phyloP scores from a whole-genome alignment of 2,113 vertebrate species.

The Dromiciops gliroides region DNA sequence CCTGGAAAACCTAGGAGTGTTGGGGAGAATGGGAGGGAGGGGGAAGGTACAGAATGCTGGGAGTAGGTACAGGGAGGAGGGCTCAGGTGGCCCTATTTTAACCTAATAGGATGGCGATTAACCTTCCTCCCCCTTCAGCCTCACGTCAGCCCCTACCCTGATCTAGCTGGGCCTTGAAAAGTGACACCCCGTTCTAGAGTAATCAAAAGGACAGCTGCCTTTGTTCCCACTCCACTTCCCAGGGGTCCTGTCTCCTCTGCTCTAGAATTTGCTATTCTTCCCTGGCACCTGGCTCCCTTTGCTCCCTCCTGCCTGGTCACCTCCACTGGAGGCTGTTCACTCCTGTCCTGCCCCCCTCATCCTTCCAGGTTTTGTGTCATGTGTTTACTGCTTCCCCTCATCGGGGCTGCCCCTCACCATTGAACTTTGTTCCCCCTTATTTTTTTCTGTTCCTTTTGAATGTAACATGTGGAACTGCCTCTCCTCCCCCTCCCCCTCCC shows the following conservation, averaged over 20 bases:
- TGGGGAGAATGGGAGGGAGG: not conserved
- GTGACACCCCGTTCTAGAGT: not conserved
- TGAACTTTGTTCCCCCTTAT: constrained; percentile 61
- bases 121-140: not conserved
- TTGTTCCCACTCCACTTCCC: not conserved
- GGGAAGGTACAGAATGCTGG: not conserved
- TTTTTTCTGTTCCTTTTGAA: not conserved
- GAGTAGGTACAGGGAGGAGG: not conserved
- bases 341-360: not conserved
- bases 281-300: constrained; percentile 39
- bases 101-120: not conserved
- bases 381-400: not conserved
- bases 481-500: not conserved
- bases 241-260: not conserved
- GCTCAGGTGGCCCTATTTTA: not conserved
- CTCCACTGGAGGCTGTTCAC: not conserved
- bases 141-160: not conserved
- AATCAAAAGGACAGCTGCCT: not conserved
- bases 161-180: not conserved
- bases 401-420: not conserved
- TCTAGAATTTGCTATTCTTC: not conserved
- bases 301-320: not conserved
- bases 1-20: not conserved
- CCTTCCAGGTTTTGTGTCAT: not conserved
- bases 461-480: not conserved